These are phyloP conservation scores for Mustela nigripes DNA, from an alignment of 2,113 vertebrate genomes.

Conservation along the genomic window DNA sequence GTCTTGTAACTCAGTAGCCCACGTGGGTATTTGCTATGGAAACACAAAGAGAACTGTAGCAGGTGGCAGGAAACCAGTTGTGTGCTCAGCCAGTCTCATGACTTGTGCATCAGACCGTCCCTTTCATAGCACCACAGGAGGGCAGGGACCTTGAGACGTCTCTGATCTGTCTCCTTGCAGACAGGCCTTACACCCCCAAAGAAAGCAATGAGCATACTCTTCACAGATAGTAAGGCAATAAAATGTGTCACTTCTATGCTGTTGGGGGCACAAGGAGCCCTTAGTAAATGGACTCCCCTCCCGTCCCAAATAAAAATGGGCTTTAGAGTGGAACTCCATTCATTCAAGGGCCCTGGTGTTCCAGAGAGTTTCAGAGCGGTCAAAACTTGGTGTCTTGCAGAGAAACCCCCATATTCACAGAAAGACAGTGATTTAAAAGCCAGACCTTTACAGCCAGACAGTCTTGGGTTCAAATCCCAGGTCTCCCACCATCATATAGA, in stretches of 20 bases:
- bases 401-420: background rate
- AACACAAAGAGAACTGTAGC: conserved; percentile 43
- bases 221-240: background rate
- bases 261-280: background rate
- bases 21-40: conserved; percentile 17
- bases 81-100: background rate
- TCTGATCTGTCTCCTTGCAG: background rate
- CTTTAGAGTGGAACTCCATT: background rate
- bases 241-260: background rate
- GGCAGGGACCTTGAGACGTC: background rate
- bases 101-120: background rate
- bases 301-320: background rate
- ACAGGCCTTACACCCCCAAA: background rate
- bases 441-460: background rate
- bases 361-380: background rate
- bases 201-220: background rate
- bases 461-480: background rate
- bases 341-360: background rate
- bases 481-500: background rate
- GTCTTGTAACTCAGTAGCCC: background rate
- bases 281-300: background rate
- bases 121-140: background rate
- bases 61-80: background rate
- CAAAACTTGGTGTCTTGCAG: background rate
- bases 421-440: background rate